These are phyloP conservation scores for Enteromius mattozi DNA, from an alignment of 2,797 vertebrate species.

Conservation along the genomic window DNA sequence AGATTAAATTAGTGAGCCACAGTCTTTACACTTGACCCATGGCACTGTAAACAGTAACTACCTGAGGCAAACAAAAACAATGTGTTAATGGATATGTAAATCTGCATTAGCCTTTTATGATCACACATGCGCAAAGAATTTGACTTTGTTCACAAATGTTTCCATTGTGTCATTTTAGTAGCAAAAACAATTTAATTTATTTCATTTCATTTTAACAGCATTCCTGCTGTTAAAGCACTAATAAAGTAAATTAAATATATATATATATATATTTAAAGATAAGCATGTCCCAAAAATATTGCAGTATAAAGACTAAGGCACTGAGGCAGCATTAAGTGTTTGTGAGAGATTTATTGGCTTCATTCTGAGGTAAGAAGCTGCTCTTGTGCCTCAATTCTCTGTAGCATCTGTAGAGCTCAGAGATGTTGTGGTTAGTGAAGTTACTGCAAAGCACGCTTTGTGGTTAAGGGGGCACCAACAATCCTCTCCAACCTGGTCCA, in stretches of 20 bases:
- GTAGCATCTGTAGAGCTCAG: not conserved
- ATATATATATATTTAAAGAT: not conserved
- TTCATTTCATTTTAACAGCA: not conserved
- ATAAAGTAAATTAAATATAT: not conserved
- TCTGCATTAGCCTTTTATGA: not conserved
- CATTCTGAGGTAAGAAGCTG: not conserved
- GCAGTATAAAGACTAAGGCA: not conserved
- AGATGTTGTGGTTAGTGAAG: not conserved
- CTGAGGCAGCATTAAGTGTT: not conserved
- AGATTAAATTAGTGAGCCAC: not conserved
- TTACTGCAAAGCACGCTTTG: not conserved
- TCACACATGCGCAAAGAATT: not conserved
- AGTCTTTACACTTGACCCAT: not conserved
- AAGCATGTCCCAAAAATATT: not conserved
- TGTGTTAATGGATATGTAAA: not conserved
- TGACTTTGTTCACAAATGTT: not conserved
- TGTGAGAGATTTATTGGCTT: not conserved
- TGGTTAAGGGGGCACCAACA: not conserved
- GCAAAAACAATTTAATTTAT: not conserved
- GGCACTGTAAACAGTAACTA: not conserved
- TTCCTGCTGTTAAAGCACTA: not conserved
- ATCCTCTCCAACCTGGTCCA: no score
- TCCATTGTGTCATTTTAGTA: not conserved
- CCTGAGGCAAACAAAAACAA: not conserved
- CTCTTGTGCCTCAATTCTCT: not conserved